Evolutionary conservation across 2,888 invertebrate species (phyloP).

Genomic region (Andrena hattorfiana): DNA sequence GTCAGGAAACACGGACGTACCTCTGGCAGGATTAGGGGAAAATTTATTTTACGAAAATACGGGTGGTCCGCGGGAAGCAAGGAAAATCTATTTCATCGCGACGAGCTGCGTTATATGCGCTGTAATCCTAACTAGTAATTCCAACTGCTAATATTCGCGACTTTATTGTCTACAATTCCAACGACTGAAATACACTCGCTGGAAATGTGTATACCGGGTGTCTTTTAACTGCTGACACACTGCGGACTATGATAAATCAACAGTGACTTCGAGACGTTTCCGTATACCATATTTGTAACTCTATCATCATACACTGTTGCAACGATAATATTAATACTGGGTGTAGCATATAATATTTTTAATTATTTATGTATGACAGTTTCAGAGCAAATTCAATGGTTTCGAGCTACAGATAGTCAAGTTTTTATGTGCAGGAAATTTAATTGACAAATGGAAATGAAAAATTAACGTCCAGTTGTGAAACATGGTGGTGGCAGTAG

Average conservation of each 20-base stretch:
- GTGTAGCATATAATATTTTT: too few species aligned
- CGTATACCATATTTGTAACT: too few species aligned
- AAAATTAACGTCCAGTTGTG: too few species aligned
- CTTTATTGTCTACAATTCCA: conserved; percentile 43
- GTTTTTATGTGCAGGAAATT: too few species aligned
- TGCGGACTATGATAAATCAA: background rate
- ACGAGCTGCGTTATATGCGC: background rate
- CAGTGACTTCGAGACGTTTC: too few species aligned
- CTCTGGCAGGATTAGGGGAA: conserved; percentile 1
- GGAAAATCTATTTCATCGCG: conserved; percentile 27
- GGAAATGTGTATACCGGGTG: conserved; percentile 15
- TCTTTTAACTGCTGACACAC: background rate
- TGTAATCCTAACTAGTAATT: conserved; percentile 29
- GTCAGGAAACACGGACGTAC: background rate
- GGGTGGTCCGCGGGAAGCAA: background rate
- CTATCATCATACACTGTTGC: too few species aligned
- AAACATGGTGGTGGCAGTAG: too few species aligned
- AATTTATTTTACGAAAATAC: conserved; percentile 35
- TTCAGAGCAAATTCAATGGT: too few species aligned
- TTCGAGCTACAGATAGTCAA: too few species aligned
- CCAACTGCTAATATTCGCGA: conserved; percentile 38
- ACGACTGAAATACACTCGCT: conserved; percentile 18
- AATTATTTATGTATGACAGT: too few species aligned
- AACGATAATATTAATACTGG: too few species aligned
- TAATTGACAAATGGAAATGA: too few species aligned